Conservation (phyloP, 2,113 vertebrate species). For the Corvus cornix region DNA sequence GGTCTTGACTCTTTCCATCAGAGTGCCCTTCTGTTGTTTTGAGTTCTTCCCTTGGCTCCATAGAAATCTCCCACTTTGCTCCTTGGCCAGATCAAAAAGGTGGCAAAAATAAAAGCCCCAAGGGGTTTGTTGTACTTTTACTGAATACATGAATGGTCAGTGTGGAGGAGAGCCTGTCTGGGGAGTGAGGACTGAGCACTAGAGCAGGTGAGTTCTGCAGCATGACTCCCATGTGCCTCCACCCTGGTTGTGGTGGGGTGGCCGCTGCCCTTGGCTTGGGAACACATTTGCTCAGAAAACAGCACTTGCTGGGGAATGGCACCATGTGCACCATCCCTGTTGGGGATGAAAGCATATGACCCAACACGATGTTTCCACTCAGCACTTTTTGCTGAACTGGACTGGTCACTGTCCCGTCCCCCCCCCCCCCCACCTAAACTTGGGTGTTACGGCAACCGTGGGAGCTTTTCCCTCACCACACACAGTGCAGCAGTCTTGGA, state of each 20-base stretch:
- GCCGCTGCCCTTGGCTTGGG: not conserved
- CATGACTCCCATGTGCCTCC: fast-evolving
- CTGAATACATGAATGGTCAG: not conserved
- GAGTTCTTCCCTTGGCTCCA: not conserved
- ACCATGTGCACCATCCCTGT: not conserved
- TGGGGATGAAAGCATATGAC: not conserved
- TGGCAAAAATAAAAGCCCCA: not conserved
- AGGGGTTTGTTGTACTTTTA: not conserved
- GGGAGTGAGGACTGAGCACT: not conserved
- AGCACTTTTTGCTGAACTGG: not conserved
- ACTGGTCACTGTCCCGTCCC: not conserved
- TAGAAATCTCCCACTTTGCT: not conserved
- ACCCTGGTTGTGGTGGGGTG: not conserved
- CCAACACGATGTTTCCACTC: not conserved
- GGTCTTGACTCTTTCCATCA: not conserved
- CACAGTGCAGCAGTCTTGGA: not conserved
- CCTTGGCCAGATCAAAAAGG: not conserved
- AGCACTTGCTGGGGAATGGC: not conserved
- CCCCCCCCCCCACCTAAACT: not conserved
- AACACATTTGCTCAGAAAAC: not conserved
- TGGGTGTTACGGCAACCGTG: not conserved
- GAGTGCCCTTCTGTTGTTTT: not conserved
- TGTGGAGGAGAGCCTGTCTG: not conserved
- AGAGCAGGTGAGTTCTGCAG: not conserved
- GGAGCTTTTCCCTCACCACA: not conserved